Percentiles rank a stretch among this genome's conserved stretches.
These are phyloP conservation scores for Schlechtendalia chinensis DNA, from an alignment of 1,140 invertebrate genomes.

Conservation along the genomic window DNA sequence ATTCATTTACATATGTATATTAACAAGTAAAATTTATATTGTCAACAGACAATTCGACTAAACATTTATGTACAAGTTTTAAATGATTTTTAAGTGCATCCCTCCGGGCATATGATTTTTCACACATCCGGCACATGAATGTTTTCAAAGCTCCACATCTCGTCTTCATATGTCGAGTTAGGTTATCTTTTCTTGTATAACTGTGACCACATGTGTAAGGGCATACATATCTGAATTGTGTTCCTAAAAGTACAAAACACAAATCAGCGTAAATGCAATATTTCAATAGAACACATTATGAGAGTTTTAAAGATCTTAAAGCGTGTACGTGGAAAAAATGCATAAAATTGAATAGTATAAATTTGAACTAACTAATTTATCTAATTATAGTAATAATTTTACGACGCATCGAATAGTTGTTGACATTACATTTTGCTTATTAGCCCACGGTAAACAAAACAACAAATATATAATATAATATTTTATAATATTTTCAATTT, in stretches of 20 bases:
- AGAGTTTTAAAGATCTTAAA: neutral
- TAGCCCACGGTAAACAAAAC: no score
- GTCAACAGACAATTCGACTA: conserved; percentile 13
- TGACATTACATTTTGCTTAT: no score
- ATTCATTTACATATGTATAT: no score
- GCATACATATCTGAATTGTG: conserved; percentile 28
- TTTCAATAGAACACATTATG: neutral
- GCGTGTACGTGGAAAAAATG: neutral
- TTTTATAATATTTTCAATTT: no score
- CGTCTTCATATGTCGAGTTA: conserved; percentile 52
- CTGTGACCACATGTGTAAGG: conserved; percentile 57
- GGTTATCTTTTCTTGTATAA: conserved; percentile 52
- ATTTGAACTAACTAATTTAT: no score
- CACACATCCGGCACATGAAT: conserved; percentile 52
- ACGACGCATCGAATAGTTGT: no score
- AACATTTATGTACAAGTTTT: conserved; percentile 56
- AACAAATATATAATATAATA: no score
- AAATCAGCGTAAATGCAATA: neutral
- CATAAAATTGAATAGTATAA: no score
- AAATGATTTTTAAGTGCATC: conserved; percentile 54
- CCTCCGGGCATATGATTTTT: conserved; percentile 54
- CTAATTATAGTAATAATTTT: no score
- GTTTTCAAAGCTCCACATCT: conserved; percentile 52
- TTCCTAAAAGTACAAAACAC: conserved; percentile 7
- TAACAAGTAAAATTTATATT: conserved; percentile 1